Base-by-base conservation (phyloP, 2,113 vertebrate species). In the Rhegmatorhina hoffmannsi region DNA sequence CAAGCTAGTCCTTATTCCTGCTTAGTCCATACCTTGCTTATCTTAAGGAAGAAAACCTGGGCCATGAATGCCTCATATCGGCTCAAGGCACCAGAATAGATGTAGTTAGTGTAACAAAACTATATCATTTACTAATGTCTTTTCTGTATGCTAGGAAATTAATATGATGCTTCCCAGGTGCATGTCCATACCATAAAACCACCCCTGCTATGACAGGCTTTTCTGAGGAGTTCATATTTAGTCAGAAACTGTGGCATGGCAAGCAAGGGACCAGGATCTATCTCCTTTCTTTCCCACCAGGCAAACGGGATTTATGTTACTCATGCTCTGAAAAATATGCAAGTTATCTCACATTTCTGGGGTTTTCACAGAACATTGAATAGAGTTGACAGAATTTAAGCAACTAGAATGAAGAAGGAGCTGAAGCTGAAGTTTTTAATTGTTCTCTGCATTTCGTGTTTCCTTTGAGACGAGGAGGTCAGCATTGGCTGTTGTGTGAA, bases 61-160 rank as follows among this genome's bases (percentile, higher is more conserved):
- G 18, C 23, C 23, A 5, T 50, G 49, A 76, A 31, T 23, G 6
- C 9, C 15, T 88, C 14, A 33, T 38, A 2, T 21, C 15, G 36
- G 17, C 24, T 33, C 33, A 46, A 84, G 44, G 6, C 36, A 68
- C 13, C 17, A 66, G 49, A 68, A 52, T 8, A 56, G n/a, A 44
- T 31, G 20, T 5, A 13, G 7, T 49, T 50, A 36, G n/a, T 31
- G 15, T 59, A 60, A 43, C 11, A 31, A 93, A 86, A 55, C 7
- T 36, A 17, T 52, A 49, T 4, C 29, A 43, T 5, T 31, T 56
- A 17, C 28, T 26, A 19, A 44, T 0, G 0, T 1, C 24, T 60
- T 19, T 64, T 43, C 9, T 36, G 15, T 20, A 12, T 13, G 3
- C 8, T 31, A 67, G 28, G 8, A 84, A 31, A 40, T 17, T 0